Conservation (phyloP, 2,888 invertebrate species). For the Callinectes sapidus region DNA sequence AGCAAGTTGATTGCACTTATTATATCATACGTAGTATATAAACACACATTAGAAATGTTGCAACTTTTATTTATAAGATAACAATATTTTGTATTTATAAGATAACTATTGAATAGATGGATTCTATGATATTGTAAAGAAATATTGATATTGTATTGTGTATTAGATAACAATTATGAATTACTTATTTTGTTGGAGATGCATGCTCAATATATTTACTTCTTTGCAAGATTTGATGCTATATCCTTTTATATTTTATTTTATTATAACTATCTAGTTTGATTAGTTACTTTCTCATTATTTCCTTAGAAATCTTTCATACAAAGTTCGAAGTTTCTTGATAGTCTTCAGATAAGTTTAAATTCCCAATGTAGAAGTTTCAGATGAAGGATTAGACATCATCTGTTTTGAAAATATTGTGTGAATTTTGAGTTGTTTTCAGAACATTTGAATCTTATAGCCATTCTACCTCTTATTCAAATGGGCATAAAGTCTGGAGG, state of each 20-base stretch:
- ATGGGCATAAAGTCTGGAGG: too few species aligned
- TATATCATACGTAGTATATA: not conserved
- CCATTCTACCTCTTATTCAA: not conserved
- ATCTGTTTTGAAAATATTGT: not conserved
- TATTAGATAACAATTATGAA: not conserved
- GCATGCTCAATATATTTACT: not conserved
- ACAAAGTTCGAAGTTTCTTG: not conserved
- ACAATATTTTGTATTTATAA: not conserved
- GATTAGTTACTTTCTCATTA: too few species aligned
- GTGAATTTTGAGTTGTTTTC: not conserved
- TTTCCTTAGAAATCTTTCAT: not conserved
- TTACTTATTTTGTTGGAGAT: not conserved
- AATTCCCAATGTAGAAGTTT: not conserved
- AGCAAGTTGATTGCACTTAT: not conserved
- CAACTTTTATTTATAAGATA: not conserved
- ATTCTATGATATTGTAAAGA: not conserved
- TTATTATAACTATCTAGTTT: too few species aligned
- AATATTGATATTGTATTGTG: not conserved
- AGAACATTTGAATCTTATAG: not conserved
- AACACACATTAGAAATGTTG: not conserved
- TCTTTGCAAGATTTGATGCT: not conserved
- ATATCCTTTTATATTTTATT: not conserved
- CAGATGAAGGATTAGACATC: not conserved
- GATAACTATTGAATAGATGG: not conserved
- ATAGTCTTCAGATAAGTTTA: not conserved